A percentile compares a stretch with the other conserved stretches of the same genome.
These are phyloP conservation scores for Puntigrus tetrazona DNA, from an alignment of 2,113 vertebrate genomes.

Conservation along the genomic window DNA sequence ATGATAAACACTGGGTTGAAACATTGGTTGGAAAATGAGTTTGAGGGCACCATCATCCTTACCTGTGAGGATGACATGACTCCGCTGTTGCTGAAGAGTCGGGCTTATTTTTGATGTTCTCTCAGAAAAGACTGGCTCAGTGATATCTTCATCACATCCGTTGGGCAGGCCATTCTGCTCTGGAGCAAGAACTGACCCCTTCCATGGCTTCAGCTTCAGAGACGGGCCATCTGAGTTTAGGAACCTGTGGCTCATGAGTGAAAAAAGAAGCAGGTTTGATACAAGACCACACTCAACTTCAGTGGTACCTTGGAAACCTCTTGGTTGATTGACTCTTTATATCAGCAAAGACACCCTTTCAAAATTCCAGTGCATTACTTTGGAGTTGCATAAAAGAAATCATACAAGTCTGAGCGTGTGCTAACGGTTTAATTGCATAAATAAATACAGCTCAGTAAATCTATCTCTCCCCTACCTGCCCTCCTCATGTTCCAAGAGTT, in stretches of 20 bases:
- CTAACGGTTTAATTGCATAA: not conserved
- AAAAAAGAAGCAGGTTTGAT: not conserved
- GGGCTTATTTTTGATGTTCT: conserved; percentile 59
- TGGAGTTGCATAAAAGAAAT: not conserved
- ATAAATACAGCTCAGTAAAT: not conserved
- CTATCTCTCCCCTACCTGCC: conserved; percentile 78
- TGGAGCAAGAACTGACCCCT: conserved; percentile 44
- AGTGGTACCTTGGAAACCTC: not conserved
- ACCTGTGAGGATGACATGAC: conserved; percentile 76
- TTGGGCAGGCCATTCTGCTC: conserved; percentile 60
- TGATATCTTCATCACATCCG: conserved; percentile 26
- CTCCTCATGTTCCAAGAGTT: conserved; percentile 89
- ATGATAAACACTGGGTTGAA: no score
- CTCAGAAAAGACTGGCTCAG: conserved; percentile 54
- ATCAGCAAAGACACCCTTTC: not conserved
- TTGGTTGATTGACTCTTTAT: not conserved
- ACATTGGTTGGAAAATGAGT: not conserved
- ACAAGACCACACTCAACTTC: not conserved
- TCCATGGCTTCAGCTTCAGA: conserved; percentile 61
- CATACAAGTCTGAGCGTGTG: conserved; percentile 9
- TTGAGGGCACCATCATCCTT: not conserved
- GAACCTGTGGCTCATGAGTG: conserved; percentile 59
- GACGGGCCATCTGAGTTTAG: conserved; percentile 50
- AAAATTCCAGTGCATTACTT: not conserved
- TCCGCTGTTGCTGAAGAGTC: conserved; percentile 66